Evolutionary conservation across 2,113 vertebrate species (phyloP).

Genomic region (Laterallus jamaicensis): DNA sequence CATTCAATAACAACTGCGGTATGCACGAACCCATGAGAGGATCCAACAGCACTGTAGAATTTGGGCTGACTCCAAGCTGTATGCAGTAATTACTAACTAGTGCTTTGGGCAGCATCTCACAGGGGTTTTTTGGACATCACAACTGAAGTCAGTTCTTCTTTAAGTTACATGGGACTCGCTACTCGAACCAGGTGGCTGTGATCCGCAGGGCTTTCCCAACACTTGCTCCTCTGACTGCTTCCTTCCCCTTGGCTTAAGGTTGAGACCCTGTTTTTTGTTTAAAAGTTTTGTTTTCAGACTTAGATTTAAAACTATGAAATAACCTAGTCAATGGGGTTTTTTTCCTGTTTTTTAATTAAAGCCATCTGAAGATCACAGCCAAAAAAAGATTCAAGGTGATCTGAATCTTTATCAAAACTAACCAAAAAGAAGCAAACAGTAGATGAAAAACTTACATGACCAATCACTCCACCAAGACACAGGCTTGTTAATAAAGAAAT

Average conservation of each 20-base stretch:
- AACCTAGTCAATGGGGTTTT: accelerated
- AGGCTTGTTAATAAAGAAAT: background rate
- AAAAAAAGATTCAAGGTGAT: background rate
- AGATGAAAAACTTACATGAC: background rate
- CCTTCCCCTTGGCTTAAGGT: background rate
- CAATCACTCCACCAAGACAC: background rate
- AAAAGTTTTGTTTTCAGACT: background rate
- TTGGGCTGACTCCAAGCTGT: slow-evolving; percentile 22
- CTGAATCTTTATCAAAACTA: background rate
- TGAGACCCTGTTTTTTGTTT: background rate
- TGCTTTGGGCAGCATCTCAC: background rate
- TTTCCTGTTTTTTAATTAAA: background rate
- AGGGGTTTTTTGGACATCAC: background rate
- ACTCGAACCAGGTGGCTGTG: slow-evolving; percentile 25
- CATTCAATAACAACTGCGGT: slow-evolving; percentile 44
- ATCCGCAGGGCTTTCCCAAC: slow-evolving; percentile 21
- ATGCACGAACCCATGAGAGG: slow-evolving; percentile 13
- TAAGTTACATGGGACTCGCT: background rate
- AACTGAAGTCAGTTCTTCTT: background rate
- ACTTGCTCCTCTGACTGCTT: background rate
- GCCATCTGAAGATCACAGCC: background rate
- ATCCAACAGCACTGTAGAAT: slow-evolving; percentile 7
- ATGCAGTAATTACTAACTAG: slow-evolving; percentile 45
- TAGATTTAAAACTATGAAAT: background rate
- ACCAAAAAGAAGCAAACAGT: background rate